Conservation (phyloP, 2,888 invertebrate species). For the Amphipoea oculea region DNA sequence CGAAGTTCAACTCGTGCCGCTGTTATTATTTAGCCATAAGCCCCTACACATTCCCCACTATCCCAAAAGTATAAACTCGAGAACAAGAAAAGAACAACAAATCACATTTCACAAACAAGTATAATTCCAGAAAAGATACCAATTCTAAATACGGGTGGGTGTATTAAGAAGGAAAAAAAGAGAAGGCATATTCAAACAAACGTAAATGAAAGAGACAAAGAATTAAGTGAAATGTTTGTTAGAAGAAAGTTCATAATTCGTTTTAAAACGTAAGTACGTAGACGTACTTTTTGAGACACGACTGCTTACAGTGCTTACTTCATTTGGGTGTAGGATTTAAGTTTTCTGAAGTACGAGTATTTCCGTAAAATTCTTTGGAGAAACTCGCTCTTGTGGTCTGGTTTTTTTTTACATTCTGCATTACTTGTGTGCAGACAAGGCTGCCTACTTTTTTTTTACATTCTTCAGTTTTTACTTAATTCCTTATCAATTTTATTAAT, state of each 20-base stretch:
- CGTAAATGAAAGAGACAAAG: conserved; percentile 28
- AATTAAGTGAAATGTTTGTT: conserved; percentile 35
- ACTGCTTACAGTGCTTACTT: conserved; percentile 12
- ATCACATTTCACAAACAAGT: neutral
- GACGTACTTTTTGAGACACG: neutral
- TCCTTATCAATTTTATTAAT: no score
- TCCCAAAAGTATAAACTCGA: neutral
- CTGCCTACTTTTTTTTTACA: neutral
- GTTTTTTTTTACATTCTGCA: neutral
- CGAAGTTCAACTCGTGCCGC: neutral
- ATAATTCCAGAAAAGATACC: neutral
- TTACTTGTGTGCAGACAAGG: no score
- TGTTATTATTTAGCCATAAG: neutral
- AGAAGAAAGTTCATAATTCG: conserved; percentile 48
- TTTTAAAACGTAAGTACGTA: conserved; percentile 28
- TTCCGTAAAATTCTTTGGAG: neutral
- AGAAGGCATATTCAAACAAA: neutral
- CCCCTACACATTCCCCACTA: neutral
- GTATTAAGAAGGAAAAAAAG: neutral
- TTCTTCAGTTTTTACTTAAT: no score
- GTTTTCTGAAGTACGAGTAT: conserved; percentile 8
- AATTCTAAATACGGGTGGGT: conserved; percentile 3
- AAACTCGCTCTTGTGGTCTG: neutral
- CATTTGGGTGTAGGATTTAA: neutral
- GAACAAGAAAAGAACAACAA: neutral